phyloP scores from a whole-genome alignment of 2,113 vertebrate species.

The Corydoras sp. region DNA sequence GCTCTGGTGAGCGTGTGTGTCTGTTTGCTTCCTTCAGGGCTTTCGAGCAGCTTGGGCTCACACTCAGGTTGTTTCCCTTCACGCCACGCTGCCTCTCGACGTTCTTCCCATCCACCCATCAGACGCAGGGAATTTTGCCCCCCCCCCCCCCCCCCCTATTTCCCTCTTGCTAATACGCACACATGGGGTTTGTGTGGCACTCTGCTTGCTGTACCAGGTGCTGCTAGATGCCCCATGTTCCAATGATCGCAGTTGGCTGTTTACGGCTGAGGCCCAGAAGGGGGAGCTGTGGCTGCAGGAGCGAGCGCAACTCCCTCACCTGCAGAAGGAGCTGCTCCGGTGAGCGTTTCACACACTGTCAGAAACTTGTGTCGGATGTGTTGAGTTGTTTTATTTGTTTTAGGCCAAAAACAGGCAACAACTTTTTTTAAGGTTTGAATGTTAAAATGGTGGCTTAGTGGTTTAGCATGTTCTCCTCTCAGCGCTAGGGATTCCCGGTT shows the following conservation, averaged over 20 bases:
- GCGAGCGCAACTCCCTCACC: constrained; percentile 55
- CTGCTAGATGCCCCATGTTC: constrained; percentile 84
- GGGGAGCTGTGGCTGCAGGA: constrained; percentile 59
- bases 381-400: neutral
- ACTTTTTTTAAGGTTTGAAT: no score
- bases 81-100: constrained; percentile 22
- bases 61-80: constrained; percentile 18
- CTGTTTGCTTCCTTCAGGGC: constrained; percentile 19
- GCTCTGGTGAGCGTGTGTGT: constrained; percentile 11
- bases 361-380: neutral
- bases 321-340: constrained; percentile 66
- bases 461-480: no score
- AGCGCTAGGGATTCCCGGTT: no score
- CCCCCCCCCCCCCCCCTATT: constrained; percentile 19
- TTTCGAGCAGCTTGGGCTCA: constrained; percentile 19
- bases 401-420: no score
- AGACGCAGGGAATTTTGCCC: constrained; percentile 24
- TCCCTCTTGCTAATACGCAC: constrained; percentile 26
- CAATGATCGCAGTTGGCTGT: constrained; percentile 94
- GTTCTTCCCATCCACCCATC: constrained; percentile 21
- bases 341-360: constrained; percentile 28
- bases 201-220: constrained; percentile 51
- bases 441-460: no score
- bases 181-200: constrained; percentile 21
- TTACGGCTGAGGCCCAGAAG: constrained; percentile 60